A percentile compares a stretch with the other conserved stretches of the same genome.
phyloP scores from a whole-genome alignment of 2,888 invertebrate species.

The Agrochola litura region DNA sequence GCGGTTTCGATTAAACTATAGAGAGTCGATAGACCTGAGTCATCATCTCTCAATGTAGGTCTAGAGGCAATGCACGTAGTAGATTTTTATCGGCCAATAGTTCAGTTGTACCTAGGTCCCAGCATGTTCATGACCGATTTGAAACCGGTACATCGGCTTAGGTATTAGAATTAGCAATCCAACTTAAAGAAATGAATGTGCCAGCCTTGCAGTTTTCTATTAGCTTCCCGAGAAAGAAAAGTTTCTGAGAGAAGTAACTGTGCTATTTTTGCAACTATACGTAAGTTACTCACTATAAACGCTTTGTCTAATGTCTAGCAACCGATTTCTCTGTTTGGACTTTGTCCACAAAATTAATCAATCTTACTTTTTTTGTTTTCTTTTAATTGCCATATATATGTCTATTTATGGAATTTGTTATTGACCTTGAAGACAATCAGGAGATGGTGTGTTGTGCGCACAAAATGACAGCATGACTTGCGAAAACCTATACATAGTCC shows the following conservation, averaged over 20 bases:
- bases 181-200: constrained; percentile 27
- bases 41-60: constrained; percentile 41
- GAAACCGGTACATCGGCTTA: constrained; percentile 46
- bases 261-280: neutral
- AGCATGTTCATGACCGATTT: constrained; percentile 7
- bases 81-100: constrained; percentile 53
- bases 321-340: neutral
- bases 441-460: neutral
- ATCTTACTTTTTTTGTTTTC: neutral
- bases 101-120: constrained; percentile 8
- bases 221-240: constrained; percentile 27
- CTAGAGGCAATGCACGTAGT: constrained; percentile 12
- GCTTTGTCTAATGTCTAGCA: neutral
- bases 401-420: neutral
- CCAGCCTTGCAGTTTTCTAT: constrained; percentile 23
- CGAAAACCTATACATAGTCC: neutral
- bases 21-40: constrained; percentile 44
- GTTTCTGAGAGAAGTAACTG: constrained; percentile 3
- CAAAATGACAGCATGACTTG: neutral
- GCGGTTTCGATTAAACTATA: constrained; percentile 35
- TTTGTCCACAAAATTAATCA: constrained; percentile 13
- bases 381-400: neutral
- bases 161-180: constrained; percentile 36
- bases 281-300: neutral
- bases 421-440: neutral